phyloP scores from a whole-genome alignment of 2,113 vertebrate genomes.

The Sminthopsis crassicaudata region DNA sequence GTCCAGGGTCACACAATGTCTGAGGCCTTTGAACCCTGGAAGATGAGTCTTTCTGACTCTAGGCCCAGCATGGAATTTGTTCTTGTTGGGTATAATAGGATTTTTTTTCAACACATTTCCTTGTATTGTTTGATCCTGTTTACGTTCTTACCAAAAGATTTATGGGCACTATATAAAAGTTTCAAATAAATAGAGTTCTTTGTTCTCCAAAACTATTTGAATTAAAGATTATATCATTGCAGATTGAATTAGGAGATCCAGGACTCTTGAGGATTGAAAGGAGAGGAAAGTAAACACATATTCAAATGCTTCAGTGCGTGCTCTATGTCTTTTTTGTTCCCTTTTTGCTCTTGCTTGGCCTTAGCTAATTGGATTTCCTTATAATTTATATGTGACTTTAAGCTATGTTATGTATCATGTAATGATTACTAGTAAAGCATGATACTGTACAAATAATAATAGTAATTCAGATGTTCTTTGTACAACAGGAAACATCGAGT shows the following conservation, averaged over 20 bases:
- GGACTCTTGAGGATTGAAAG: constrained; percentile 22
- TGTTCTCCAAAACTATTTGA: constrained; percentile 23
- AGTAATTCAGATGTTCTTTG: constrained; percentile 51
- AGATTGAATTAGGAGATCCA: constrained; percentile 1
- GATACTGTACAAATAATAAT: constrained; percentile 14
- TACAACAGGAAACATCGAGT: constrained; percentile 94
- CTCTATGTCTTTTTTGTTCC: neutral
- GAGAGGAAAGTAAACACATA: neutral
- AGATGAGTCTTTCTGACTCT: neutral
- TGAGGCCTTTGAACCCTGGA: neutral
- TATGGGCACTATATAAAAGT: neutral
- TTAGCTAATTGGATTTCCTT: neutral
- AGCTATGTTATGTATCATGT: neutral
- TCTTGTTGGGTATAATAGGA: neutral
- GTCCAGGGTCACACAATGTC: neutral
- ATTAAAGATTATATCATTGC: constrained; percentile 24
- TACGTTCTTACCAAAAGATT: neutral
- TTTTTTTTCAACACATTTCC: neutral
- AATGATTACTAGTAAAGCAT: constrained; percentile 45
- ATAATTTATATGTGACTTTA: neutral
- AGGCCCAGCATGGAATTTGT: neutral
- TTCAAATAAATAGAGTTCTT: neutral
- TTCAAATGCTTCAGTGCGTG: constrained; percentile 10
- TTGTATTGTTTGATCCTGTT: neutral
- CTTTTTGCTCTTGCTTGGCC: neutral